phyloP scores from a whole-genome alignment of 1,140 invertebrate genomes.

The Metaphire vulgaris region DNA sequence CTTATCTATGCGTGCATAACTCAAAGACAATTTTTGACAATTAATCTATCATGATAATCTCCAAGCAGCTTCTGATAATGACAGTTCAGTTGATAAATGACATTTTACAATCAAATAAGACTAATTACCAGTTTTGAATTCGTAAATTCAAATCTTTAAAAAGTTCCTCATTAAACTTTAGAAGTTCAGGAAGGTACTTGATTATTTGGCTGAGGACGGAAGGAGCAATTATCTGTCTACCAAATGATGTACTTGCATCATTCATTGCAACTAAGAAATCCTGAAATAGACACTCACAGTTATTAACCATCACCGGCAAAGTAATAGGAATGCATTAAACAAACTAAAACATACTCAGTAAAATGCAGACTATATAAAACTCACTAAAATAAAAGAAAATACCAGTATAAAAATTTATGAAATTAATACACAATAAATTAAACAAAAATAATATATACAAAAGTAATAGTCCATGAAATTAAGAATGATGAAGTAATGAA shows the following conservation, averaged over 20 bases:
- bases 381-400: background rate
- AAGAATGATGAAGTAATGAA: no score
- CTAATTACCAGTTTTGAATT: constrained; percentile 61
- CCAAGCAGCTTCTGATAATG: background rate
- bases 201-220: constrained; percentile 59
- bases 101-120: no score
- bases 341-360: no score
- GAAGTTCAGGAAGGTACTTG: constrained; percentile 58
- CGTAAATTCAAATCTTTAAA: constrained; percentile 61
- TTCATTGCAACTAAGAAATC: constrained; percentile 59
- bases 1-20: background rate
- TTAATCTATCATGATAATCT: background rate
- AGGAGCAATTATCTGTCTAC: constrained; percentile 51
- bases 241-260: constrained; percentile 47
- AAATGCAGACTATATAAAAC: no score
- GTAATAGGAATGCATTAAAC: no score
- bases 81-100: no score
- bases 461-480: no score
- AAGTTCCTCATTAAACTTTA: constrained; percentile 62
- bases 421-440: background rate
- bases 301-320: constrained; percentile 3
- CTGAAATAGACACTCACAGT: constrained; percentile 36
- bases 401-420: background rate
- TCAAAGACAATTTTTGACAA: background rate
- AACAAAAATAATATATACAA: background rate